A percentile compares a stretch with the other conserved stretches of the same genome.
Conservation (phyloP, 2,888 invertebrate species). For the Periphyllus acericola region DNA sequence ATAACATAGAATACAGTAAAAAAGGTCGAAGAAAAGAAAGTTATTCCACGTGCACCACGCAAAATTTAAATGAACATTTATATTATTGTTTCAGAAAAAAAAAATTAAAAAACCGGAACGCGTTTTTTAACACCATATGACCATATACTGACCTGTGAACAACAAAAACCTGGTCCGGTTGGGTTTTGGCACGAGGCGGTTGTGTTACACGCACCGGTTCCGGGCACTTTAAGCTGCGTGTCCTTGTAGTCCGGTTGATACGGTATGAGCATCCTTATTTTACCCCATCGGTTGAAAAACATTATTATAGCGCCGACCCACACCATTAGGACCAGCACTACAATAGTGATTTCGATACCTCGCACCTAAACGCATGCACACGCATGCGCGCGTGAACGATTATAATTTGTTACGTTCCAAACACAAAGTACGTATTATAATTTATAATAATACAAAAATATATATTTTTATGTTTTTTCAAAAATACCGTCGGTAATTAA, state of each 20-base stretch:
- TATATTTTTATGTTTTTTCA: no score
- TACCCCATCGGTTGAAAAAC: slow-evolving; percentile 90
- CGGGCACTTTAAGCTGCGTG: slow-evolving; percentile 85
- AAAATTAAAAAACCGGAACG: no score
- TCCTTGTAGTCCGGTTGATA: slow-evolving; percentile 92
- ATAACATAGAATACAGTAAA: not conserved
- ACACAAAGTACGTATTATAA: no score
- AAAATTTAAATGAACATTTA: not conserved
- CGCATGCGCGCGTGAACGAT: slow-evolving; percentile 63
- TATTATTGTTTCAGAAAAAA: not conserved
- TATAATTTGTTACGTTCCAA: not conserved
- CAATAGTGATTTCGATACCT: slow-evolving; percentile 90
- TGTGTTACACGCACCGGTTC: slow-evolving; percentile 76
- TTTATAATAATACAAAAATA: no score
- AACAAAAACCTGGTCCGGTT: slow-evolving; percentile 73
- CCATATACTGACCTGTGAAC: slow-evolving; percentile 72
- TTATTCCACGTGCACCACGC: slow-evolving; percentile 49
- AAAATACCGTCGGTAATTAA: no score
- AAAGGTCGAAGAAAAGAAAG: slow-evolving; percentile 12
- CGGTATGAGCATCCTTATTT: slow-evolving; percentile 89
- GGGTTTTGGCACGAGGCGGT: slow-evolving; percentile 70
- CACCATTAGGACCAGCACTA: slow-evolving; percentile 81
- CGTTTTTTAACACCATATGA: no score
- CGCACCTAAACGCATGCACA: slow-evolving; percentile 74
- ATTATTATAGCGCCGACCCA: slow-evolving; percentile 89